Evolutionary conservation across 2,797 vertebrate genomes (phyloP).

Genomic region (Psittacula derbiana): DNA sequence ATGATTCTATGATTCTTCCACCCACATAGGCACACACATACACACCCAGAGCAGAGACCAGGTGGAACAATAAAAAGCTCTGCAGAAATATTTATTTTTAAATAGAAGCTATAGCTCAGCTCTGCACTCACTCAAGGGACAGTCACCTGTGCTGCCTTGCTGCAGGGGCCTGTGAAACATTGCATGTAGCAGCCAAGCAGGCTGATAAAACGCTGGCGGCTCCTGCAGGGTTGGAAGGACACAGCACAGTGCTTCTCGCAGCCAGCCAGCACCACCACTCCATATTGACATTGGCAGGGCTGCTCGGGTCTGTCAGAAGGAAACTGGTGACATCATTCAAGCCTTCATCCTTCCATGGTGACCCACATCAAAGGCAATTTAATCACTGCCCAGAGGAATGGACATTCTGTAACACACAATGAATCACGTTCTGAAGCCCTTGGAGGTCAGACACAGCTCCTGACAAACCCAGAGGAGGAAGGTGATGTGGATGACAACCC

Average conservation of each 20-base stretch:
- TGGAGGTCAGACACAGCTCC: conserved; percentile 26
- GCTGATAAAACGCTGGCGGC: background rate
- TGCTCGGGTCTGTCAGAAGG: background rate
- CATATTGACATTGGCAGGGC: conserved; percentile 59
- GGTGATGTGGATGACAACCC: conserved; percentile 9
- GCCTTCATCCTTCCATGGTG: conserved; percentile 30
- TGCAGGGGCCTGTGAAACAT: background rate
- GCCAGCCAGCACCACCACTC: conserved; percentile 11
- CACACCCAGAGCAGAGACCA: background rate
- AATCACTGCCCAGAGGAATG: conserved; percentile 50
- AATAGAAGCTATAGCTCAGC: background rate
- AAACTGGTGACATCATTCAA: conserved; percentile 62
- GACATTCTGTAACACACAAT: conserved; percentile 49
- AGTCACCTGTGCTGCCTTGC: background rate
- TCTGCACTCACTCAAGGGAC: background rate
- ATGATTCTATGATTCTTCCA: background rate
- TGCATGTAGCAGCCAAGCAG: background rate
- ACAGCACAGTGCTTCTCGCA: background rate
- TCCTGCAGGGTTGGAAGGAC: conserved; percentile 19
- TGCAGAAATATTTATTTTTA: conserved; percentile 3
- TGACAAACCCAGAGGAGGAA: conserved; percentile 43
- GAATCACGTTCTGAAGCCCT: conserved; percentile 59
- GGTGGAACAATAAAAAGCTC: background rate
- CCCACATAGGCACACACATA: background rate
- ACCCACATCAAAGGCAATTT: conserved; percentile 62